These are phyloP conservation scores for Propithecus perrieri DNA, from an alignment of 2,797 vertebrate species.

Conservation along the genomic window DNA sequence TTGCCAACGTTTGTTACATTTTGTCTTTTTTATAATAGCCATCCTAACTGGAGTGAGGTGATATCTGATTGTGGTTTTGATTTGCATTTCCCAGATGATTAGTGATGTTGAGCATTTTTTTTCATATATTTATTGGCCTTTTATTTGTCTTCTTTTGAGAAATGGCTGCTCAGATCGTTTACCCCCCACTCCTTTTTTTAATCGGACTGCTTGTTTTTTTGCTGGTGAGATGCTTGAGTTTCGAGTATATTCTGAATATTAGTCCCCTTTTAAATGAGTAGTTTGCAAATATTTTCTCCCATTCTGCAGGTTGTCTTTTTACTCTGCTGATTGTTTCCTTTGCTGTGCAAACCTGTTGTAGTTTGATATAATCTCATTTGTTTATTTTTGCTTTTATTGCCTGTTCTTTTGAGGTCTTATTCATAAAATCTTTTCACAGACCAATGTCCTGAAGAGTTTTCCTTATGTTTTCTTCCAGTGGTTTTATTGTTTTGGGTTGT, in stretches of 20 bases:
- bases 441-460: neutral
- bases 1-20: neutral
- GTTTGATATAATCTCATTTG: neutral
- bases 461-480: neutral
- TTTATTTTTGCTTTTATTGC: neutral
- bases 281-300: neutral
- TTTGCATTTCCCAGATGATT: neutral
- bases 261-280: neutral
- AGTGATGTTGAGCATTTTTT: neutral
- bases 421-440: neutral
- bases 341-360: neutral
- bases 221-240: neutral
- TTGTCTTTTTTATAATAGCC: neutral
- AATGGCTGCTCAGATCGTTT: neutral
- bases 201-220: neutral
- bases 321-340: neutral
- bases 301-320: neutral
- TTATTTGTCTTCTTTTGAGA: neutral
- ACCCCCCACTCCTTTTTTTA: neutral
- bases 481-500: neutral
- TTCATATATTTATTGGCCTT: neutral
- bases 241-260: neutral
- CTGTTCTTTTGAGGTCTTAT: neutral
- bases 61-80: neutral
- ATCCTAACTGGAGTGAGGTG: neutral